Evolutionary conservation across 2,888 invertebrate genomes (phyloP).

Genomic region (Cephus pygmeus): DNA sequence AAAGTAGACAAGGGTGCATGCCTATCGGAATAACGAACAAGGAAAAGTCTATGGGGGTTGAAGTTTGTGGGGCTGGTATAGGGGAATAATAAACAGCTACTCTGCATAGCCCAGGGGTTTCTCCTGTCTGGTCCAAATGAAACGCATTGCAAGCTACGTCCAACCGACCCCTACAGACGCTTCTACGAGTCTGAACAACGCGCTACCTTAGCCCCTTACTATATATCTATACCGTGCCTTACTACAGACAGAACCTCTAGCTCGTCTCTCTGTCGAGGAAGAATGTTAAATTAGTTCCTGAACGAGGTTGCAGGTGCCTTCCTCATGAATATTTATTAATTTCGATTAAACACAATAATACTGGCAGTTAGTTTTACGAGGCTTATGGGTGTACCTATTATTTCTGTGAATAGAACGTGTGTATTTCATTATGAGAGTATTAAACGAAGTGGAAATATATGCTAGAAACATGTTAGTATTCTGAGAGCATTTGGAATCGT

Average conservation of each 20-base stretch:
- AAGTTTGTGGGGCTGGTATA: not conserved
- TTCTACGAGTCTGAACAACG: conserved; percentile 3
- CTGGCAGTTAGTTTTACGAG: conserved; percentile 11
- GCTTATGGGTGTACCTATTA: not conserved
- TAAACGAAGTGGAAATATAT: not conserved
- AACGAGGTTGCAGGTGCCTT: conserved; percentile 12
- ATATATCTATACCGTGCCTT: not conserved
- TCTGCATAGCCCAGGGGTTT: conserved; percentile 23
- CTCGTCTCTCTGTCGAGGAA: conserved; percentile 15
- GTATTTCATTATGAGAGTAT: not conserved
- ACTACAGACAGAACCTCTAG: conserved; percentile 11
- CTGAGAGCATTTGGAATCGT: not conserved
- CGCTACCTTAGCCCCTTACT: conserved; percentile 3
- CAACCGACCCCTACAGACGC: not conserved
- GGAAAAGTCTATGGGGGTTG: not conserved
- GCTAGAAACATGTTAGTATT: not conserved
- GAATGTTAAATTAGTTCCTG: conserved; percentile 23
- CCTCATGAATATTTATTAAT: conserved; percentile 18
- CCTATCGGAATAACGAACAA: not conserved
- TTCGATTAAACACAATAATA: conserved; percentile 10
- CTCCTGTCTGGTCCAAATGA: conserved; percentile 7
- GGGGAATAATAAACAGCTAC: conserved; percentile 21
- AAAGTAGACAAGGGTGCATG: not conserved
- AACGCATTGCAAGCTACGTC: conserved; percentile 2
- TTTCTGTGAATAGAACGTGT: not conserved